Evolutionary conservation across 35 echinoderm and acorn worm genomes (phyloP), one percentile per base, ranked within the genome.

Genomic region (Hemicentrotus pulcherrimus): DNA sequence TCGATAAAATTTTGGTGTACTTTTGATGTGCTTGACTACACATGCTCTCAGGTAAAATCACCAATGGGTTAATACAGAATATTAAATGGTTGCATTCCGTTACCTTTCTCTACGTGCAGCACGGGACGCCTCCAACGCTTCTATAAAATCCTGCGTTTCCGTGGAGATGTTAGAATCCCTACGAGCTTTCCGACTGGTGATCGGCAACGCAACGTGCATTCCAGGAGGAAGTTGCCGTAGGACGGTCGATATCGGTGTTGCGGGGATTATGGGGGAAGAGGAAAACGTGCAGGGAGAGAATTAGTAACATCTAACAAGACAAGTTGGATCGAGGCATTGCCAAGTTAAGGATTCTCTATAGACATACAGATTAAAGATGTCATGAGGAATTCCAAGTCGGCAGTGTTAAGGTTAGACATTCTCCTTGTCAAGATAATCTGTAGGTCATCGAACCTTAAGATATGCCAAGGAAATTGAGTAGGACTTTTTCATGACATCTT

Each of bases 61-160:
- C 1, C 9, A 11, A 55, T 55, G 50, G 10, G 50, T 78, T n/a
- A 28, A 78, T n/a, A n/a, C 15, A 78, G 19, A n/a, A 78, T 78
- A 24, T 78, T 78, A 78, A n/a, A 0, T 28, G 65, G 28, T 78
- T 78, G 28, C 65, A 78, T 28, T 78, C 65, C 18, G 30, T 93
- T 99, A 99, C 98, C 98, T 99, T 95, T 99, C 98, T 95, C 96
- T 91, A 31, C 98, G 92, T 52, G 98, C 98, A 32, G 96, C 98
- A 90, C 98, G 94, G 47, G 96, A 96, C 28, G 96, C 97, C 86
- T 99, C 98, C 94, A 99, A 95, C 2, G 94, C 94, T 32, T 95
- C 97, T n/a, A 99, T 94, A 31, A 99, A 96, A 95, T 97, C 97
- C 90, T 99, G 95, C 18, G 98, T 99, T 91, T 99, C 98, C 86